These are phyloP conservation scores for Trichopria drosophilae DNA, from an alignment of 2,888 invertebrate species.

Conservation along the genomic window DNA sequence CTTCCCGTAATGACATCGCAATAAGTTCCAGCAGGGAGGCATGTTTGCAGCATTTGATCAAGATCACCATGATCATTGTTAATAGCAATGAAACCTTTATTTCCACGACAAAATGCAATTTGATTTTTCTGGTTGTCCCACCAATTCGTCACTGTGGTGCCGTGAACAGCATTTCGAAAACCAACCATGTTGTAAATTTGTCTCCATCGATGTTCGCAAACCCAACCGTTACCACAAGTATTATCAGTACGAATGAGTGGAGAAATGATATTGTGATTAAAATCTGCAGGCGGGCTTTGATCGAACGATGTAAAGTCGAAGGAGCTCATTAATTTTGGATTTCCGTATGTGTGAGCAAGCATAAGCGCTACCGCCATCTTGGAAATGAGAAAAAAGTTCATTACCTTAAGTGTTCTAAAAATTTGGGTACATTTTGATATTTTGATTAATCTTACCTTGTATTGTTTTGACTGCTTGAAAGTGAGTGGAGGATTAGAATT, in stretches of 20 bases:
- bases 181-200: slow-evolving; percentile 79
- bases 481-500: slow-evolving; percentile 75
- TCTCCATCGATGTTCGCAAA: slow-evolving; percentile 85
- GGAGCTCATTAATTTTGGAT: slow-evolving; percentile 82
- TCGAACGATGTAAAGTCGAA: slow-evolving; percentile 66
- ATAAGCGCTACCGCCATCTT: slow-evolving; percentile 81
- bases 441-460: slow-evolving; percentile 62
- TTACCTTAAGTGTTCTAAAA: not conserved
- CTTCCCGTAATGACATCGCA: slow-evolving; percentile 85
- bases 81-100: slow-evolving; percentile 73
- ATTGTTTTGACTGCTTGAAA: slow-evolving; percentile 68
- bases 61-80: slow-evolving; percentile 70
- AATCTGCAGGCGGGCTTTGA: slow-evolving; percentile 72
- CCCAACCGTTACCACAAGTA: slow-evolving; percentile 73
- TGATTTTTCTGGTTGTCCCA: slow-evolving; percentile 82
- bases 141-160: slow-evolving; percentile 68
- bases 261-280: slow-evolving; percentile 65
- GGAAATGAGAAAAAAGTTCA: slow-evolving; percentile 13
- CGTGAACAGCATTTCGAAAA: slow-evolving; percentile 72
- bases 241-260: slow-evolving; percentile 68
- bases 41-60: slow-evolving; percentile 66
- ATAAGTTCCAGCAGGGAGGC: slow-evolving; percentile 75
- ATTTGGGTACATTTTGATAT: not conserved
- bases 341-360: slow-evolving; percentile 82
- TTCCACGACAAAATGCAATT: slow-evolving; percentile 83